A percentile compares a stretch with the other conserved stretches of the same genome.
phyloP scores from a whole-genome alignment of 2,888 invertebrate genomes.

The Eilema sororculum region DNA sequence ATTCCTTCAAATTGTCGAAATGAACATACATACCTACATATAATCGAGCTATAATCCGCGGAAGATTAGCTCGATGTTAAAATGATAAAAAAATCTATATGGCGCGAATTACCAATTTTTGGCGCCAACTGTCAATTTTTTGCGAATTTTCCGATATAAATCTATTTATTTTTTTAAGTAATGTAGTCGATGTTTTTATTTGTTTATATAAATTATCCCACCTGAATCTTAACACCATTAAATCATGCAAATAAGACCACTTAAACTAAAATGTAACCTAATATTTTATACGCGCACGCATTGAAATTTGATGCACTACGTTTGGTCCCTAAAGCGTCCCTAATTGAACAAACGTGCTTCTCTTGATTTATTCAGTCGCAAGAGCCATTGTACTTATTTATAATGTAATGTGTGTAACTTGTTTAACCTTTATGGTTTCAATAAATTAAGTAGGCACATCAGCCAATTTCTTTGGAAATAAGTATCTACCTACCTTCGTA shows the following conservation, averaged over 20 bases:
- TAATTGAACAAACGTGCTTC: conserved; percentile 38
- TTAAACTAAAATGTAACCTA: conserved; percentile 14
- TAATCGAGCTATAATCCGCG: too few relatives aligned
- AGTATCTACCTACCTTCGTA: too few relatives aligned
- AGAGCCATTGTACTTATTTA: conserved; percentile 16
- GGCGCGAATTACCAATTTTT: not conserved
- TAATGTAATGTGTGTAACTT: conserved; percentile 8
- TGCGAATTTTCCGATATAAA: not conserved
- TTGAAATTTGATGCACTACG: conserved; percentile 42
- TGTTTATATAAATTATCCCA: not conserved
- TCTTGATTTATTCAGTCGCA: conserved; percentile 39
- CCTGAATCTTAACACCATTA: not conserved
- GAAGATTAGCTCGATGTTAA: too few relatives aligned
- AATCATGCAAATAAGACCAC: not conserved
- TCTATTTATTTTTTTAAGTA: not conserved
- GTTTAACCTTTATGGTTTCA: not conserved
- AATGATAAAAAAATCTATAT: too few relatives aligned
- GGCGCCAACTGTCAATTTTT: not conserved
- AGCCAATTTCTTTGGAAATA: not conserved
- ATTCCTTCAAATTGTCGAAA: too few relatives aligned
- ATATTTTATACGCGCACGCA: conserved; percentile 35
- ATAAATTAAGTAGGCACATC: not conserved
- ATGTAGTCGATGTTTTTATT: not conserved
- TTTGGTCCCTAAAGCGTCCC: conserved; percentile 37
- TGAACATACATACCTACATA: too few relatives aligned